Conservation (phyloP, 2,888 invertebrate genomes). For the Sinelater perroti region DNA sequence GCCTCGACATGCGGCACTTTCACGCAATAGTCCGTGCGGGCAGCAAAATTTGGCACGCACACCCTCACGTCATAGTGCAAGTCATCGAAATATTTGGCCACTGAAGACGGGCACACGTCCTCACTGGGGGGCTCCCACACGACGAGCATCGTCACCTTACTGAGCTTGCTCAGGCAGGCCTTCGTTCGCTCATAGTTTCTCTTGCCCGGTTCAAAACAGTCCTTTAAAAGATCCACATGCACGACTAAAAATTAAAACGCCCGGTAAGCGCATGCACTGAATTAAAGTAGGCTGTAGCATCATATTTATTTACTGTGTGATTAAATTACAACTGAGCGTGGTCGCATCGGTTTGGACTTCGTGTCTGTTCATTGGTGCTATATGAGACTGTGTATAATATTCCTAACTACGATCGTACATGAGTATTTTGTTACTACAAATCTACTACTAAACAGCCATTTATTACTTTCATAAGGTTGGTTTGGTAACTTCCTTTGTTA, state of each 20-base stretch:
- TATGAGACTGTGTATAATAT: too few species aligned
- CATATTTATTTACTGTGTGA: too few species aligned
- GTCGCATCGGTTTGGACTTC: too few species aligned
- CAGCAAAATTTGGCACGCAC: constrained; percentile 58
- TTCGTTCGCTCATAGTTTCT: constrained; percentile 61
- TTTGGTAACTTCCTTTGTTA: too few species aligned
- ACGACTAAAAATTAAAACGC: constrained; percentile 57
- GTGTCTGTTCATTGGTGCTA: too few species aligned
- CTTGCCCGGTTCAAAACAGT: constrained; percentile 60
- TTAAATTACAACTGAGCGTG: too few species aligned
- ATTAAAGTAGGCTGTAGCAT: too few species aligned
- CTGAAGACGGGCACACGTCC: constrained; percentile 66
- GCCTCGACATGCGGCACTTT: constrained; percentile 57
- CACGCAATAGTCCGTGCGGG: constrained; percentile 55
- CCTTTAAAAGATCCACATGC: constrained; percentile 62
- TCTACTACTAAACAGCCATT: too few species aligned
- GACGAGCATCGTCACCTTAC: constrained; percentile 60
- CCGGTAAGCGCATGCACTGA: too few species aligned
- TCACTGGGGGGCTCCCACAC: constrained; percentile 65
- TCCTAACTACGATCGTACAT: too few species aligned
- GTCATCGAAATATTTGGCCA: constrained; percentile 66
- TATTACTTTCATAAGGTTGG: too few species aligned
- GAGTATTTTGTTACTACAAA: too few species aligned
- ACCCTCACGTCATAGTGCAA: constrained; percentile 60
- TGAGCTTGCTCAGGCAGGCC: constrained; percentile 57